Evolutionary conservation across 2,113 vertebrate species (phyloP).

Genomic region (Ochotona curzoniae): DNA sequence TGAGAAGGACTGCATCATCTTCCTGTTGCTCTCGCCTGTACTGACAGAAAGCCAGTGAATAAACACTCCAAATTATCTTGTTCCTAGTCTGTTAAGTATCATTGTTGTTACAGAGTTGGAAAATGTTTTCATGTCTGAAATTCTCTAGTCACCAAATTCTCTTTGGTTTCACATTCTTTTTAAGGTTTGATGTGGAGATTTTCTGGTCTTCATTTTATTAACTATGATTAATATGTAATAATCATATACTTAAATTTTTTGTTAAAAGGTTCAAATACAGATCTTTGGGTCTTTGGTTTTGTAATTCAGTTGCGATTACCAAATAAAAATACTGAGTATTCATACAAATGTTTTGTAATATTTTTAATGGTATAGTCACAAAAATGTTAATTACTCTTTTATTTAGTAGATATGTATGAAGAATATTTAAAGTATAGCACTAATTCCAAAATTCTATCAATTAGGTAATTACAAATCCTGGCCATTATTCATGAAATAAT

Average conservation of each 20-base stretch:
- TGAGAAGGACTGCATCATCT: not conserved
- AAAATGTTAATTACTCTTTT: slow-evolving; percentile 42
- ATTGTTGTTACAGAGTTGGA: not conserved
- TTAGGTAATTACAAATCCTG: not conserved
- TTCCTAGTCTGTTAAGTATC: not conserved
- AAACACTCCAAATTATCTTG: not conserved
- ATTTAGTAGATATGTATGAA: not conserved
- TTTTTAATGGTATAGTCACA: not conserved
- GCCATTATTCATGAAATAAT: not conserved
- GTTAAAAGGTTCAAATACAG: not conserved
- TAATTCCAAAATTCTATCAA: not conserved
- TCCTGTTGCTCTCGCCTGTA: not conserved
- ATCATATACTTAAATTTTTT: not conserved
- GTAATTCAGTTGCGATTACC: slow-evolving; percentile 46
- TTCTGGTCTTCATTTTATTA: not conserved
- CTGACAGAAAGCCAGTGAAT: not conserved
- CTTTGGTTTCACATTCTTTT: not conserved
- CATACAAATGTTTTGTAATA: not conserved
- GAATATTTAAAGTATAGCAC: not conserved
- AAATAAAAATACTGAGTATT: not conserved
- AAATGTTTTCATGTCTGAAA: not conserved
- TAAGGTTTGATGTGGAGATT: not conserved
- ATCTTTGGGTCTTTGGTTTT: not conserved
- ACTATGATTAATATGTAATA: slow-evolving; percentile 48
- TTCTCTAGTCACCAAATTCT: not conserved